A percentile compares a stretch with the other conserved stretches of the same genome.
phyloP scores from a whole-genome alignment of 1,140 invertebrate genomes.

The Drosophila elegans region DNA sequence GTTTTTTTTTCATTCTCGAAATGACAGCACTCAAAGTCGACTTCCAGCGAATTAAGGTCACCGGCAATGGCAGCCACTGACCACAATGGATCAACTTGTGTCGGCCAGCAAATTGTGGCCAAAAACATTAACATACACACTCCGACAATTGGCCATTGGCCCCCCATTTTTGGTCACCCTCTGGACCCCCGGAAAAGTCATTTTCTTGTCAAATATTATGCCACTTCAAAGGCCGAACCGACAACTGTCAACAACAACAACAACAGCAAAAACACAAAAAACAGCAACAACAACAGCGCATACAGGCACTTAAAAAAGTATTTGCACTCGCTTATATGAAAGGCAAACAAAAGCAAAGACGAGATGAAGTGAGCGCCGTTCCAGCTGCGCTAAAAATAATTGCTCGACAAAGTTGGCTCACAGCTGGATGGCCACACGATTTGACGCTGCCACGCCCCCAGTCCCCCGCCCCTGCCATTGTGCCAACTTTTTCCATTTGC shows the following conservation, averaged over 20 bases:
- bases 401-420: slow-evolving; percentile 75
- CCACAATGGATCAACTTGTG: slow-evolving; percentile 26
- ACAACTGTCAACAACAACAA: slow-evolving; percentile 62
- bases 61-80: slow-evolving; percentile 3
- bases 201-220: slow-evolving; percentile 81
- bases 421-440: slow-evolving; percentile 46
- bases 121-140: slow-evolving; percentile 25
- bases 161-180: no score
- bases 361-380: slow-evolving; percentile 19
- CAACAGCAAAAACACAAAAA: slow-evolving; percentile 31
- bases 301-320: slow-evolving; percentile 77
- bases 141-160: neutral
- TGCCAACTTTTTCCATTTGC: slow-evolving; percentile 18
- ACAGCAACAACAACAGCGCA: slow-evolving; percentile 22
- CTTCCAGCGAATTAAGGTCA: slow-evolving; percentile 20
- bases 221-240: slow-evolving; percentile 73
- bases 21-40: slow-evolving; percentile 18
- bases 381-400: slow-evolving; percentile 70
- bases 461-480: neutral
- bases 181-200: slow-evolving; percentile 54
- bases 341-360: slow-evolving; percentile 49
- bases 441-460: neutral
- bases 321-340: slow-evolving; percentile 77
- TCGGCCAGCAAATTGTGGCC: slow-evolving; percentile 19
- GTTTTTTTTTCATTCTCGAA: slow-evolving; percentile 4